Evolutionary conservation across 2,797 vertebrate species (phyloP).

Genomic region (Ctenochaetus hawaiiensis): DNA sequence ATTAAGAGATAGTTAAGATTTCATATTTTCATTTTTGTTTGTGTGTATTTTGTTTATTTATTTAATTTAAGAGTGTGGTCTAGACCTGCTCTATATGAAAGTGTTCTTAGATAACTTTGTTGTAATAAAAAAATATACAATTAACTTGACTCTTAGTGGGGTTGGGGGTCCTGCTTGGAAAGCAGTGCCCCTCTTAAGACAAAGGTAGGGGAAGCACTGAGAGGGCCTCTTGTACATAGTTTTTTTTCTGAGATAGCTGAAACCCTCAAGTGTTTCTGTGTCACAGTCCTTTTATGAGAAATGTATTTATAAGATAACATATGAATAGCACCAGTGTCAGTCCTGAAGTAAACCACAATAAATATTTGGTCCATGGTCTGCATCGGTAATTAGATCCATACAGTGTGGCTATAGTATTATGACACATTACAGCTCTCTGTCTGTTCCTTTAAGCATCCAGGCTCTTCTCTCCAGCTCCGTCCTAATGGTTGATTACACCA

Average conservation of each 20-base stretch:
- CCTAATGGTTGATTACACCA: slow-evolving; percentile 70
- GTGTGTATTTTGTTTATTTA: too few species aligned
- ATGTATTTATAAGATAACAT: slow-evolving; percentile 11
- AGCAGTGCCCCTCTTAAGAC: too few species aligned
- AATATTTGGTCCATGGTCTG: slow-evolving; percentile 5
- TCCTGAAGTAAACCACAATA: slow-evolving; percentile 1
- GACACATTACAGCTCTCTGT: slow-evolving; percentile 40
- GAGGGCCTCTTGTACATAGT: too few species aligned
- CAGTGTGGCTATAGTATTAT: slow-evolving; percentile 4
- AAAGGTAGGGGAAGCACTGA: too few species aligned
- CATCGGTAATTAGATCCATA: slow-evolving; percentile 22
- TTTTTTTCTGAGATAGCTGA: too few species aligned
- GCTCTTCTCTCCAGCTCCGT: slow-evolving; percentile 40
- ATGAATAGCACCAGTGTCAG: neutral
- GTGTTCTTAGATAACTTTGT: too few species aligned
- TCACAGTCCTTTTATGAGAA: neutral
- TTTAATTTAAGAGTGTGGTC: too few species aligned
- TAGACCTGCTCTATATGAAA: too few species aligned
- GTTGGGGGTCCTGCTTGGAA: too few species aligned
- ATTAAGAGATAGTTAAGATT: neutral
- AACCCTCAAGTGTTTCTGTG: too few species aligned
- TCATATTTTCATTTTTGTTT: neutral
- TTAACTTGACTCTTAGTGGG: too few species aligned
- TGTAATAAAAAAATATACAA: too few species aligned
- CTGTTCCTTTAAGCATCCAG: slow-evolving; percentile 45